Evolutionary conservation across 2,888 invertebrate species (phyloP).

Genomic region (Argyra leucocephala): DNA sequence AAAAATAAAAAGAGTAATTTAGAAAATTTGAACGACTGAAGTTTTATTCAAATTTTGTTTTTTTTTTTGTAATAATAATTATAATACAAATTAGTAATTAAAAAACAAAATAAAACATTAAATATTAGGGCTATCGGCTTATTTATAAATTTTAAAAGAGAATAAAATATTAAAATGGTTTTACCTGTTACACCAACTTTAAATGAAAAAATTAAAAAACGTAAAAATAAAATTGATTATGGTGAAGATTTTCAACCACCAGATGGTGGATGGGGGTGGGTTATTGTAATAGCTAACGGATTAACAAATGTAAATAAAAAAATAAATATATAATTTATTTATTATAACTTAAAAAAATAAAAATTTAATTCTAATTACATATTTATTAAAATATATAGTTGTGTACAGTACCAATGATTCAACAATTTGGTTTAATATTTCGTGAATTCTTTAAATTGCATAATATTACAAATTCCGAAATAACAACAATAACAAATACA

Average conservation of each 20-base stretch:
- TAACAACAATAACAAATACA: background rate
- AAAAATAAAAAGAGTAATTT: too few species aligned
- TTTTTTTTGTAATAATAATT: too few species aligned
- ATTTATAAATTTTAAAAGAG: background rate
- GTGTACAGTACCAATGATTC: constrained; percentile 55
- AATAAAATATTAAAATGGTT: constrained; percentile 12
- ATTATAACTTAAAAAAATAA: too few species aligned
- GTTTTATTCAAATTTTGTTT: too few species aligned
- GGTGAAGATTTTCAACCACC: constrained; percentile 55
- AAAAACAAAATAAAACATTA: too few species aligned
- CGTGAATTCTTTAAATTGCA: background rate
- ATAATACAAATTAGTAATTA: too few species aligned
- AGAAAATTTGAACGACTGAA: too few species aligned
- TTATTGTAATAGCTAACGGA: constrained; percentile 61
- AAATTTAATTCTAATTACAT: background rate
- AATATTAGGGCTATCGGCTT: too few species aligned
- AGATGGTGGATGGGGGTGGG: constrained; percentile 68
- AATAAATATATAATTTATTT: too few species aligned
- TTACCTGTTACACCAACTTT: background rate
- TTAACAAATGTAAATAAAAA: constrained; percentile 59
- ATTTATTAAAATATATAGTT: constrained; percentile 48
- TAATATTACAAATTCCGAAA: background rate
- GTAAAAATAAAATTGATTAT: constrained; percentile 40
- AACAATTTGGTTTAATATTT: constrained; percentile 64
- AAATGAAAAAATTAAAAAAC: constrained; percentile 42